Evolutionary conservation across 1,140 invertebrate genomes (phyloP).

Genomic region (Drosophila kohkoa): DNA sequence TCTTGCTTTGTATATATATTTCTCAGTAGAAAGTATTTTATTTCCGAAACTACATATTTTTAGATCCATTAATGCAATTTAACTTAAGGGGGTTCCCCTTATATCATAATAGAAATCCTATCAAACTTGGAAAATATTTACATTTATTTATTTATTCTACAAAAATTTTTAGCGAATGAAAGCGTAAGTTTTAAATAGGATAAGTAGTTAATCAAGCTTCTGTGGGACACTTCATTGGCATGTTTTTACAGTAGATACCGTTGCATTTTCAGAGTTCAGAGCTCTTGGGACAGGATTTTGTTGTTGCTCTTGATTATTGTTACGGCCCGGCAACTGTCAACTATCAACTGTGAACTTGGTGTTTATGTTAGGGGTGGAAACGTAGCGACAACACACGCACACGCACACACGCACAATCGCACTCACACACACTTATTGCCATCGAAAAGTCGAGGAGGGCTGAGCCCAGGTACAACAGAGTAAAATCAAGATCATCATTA

Average conservation of each 20-base stretch:
- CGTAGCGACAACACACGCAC: constrained; percentile 30
- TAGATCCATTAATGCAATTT: no score
- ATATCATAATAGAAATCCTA: no score
- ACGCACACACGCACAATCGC: no score
- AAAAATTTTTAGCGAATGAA: background rate
- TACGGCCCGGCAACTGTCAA: constrained; percentile 17
- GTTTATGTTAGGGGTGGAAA: constrained; percentile 71
- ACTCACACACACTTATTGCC: constrained; percentile 46
- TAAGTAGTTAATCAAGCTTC: background rate
- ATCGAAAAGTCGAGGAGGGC: constrained; percentile 41
- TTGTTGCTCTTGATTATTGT: constrained; percentile 12
- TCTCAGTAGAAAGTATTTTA: no score
- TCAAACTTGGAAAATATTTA: no score
- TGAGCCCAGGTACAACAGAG: constrained; percentile 57
- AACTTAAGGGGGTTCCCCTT: no score
- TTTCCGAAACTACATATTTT: no score
- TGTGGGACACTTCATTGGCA: no score
- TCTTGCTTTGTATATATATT: no score
- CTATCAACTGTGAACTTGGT: constrained; percentile 39
- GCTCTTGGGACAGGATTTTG: background rate
- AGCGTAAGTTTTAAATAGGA: background rate
- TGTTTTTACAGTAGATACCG: background rate
- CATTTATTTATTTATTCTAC: no score
- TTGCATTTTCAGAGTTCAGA: background rate
- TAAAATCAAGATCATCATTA: constrained; percentile 47